Evolutionary conservation across 2,113 vertebrate genomes (phyloP), one percentile per base, ranked within the genome.

Genomic region (Halcyon senegalensis): DNA sequence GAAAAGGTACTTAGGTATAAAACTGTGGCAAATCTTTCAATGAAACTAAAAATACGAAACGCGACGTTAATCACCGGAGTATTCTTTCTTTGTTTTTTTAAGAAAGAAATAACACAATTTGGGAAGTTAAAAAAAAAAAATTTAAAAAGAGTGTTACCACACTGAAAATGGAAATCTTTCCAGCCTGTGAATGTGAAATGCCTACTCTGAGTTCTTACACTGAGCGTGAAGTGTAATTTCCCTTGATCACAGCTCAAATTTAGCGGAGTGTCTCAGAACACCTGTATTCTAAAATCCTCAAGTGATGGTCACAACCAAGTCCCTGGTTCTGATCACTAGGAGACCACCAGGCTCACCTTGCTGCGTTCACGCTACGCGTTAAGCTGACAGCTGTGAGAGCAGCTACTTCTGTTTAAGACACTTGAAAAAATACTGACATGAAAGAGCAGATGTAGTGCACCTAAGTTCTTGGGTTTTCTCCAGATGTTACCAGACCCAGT

Each of bases 381-480:
- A 92, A 94, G 92, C 69, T 75, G 43, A 85, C 83, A 84, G 89
- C 88, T 95, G 74, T 81, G 87, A 78, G 88, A 91, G 96, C 35
- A 94, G 37, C 55, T 46, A 85, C 80, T 87, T 84, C 80, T 83
- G 56, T 41, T 84, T 90, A 83, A 84, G 93, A 91, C 68, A 80
- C 94, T 91, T 96, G 13, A 72, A 90, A 48, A 90, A 97, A 93
- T 76, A 97, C 85, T 97, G 96, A 96, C 84, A 94, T 85, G 80
- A 86, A 64, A 83, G 88, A 96, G 41, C 90, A 95, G 78, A 96
- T 89, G 63, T 87, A 97, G 96, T 90, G 95, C 84, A 89, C n/a
- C 94, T 86, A 97, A 97, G 76, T 95, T 89, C 90, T 73, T 69
- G 50, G 5, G 13, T 87, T 88, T 95, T 76, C 92, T 95, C 79